These are phyloP conservation scores for Harpalus rubripes DNA, from an alignment of 2,888 invertebrate genomes.

Conservation along the genomic window DNA sequence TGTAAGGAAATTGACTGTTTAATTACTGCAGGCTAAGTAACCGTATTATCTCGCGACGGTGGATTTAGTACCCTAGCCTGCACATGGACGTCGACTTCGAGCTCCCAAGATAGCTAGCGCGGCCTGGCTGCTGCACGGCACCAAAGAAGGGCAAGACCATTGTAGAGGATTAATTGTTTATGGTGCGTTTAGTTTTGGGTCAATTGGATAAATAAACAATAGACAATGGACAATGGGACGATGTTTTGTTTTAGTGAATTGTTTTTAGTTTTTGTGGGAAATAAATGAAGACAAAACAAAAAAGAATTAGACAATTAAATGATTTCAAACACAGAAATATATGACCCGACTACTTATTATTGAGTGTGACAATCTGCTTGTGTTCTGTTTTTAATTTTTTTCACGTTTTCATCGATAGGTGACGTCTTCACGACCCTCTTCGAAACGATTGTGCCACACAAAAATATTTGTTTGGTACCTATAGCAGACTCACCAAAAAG, in stretches of 20 bases:
- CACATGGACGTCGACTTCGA: not conserved
- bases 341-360: too few species aligned
- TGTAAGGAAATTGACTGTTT: conserved; percentile 67
- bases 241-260: not conserved
- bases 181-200: conserved; percentile 18
- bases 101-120: not conserved
- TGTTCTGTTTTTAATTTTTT: too few species aligned
- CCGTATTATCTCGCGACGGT: conserved; percentile 63
- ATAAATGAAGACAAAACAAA: not conserved
- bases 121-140: not conserved
- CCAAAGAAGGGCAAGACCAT: conserved; percentile 2
- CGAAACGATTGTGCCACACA: too few species aligned
- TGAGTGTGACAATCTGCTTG: too few species aligned
- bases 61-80: conserved; percentile 50
- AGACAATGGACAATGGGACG: not conserved
- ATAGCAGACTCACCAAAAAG: too few species aligned
- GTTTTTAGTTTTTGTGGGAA: not conserved
- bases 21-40: conserved; percentile 67
- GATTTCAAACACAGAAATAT: too few species aligned
- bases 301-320: not conserved
- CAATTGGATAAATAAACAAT: conserved; percentile 32
- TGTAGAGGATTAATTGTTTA: not conserved
- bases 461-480: too few species aligned
- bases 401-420: too few species aligned
- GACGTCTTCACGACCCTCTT: too few species aligned